A percentile compares a stretch with the other conserved stretches of the same genome.
Conservation (phyloP, 1,140 invertebrate genomes). For the Pentalonia nigronervosa region DNA sequence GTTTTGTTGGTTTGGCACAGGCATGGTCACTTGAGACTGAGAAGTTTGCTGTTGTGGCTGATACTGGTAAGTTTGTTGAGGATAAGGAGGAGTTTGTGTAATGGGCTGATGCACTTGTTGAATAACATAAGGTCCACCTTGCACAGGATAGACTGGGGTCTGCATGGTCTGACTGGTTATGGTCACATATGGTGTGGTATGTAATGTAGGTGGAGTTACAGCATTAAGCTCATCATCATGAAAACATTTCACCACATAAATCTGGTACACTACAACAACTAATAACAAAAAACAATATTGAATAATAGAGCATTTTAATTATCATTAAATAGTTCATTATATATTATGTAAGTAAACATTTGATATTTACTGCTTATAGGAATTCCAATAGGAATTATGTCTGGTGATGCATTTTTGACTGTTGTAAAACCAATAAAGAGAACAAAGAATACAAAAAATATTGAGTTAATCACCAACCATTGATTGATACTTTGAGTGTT, state of each 20-base stretch:
- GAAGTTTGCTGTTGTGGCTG: not conserved
- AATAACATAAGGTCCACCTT: slow-evolving; percentile 33
- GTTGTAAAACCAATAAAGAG: not conserved
- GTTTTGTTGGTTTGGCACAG: not conserved
- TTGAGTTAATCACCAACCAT: not conserved
- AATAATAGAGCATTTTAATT: no score
- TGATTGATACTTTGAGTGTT: not conserved
- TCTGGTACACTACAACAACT: slow-evolving; percentile 19
- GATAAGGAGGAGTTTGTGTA: not conserved
- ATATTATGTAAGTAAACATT: not conserved
- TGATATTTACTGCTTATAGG: slow-evolving; percentile 9
- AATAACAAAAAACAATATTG: not conserved
- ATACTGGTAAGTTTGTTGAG: slow-evolving; percentile 33
- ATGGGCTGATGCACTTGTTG: slow-evolving; percentile 25
- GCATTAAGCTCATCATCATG: slow-evolving; percentile 11
- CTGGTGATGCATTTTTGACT: not conserved
- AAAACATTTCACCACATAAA: slow-evolving; percentile 37
- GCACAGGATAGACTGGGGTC: not conserved
- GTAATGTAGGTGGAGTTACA: not conserved
- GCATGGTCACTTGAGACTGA: not conserved
- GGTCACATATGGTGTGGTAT: not conserved
- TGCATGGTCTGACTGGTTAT: not conserved
- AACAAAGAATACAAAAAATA: slow-evolving; percentile 21
- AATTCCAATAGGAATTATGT: slow-evolving; percentile 8
- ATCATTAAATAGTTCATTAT: not conserved